phyloP scores from a whole-genome alignment of 2,113 vertebrate species.

The Hypocryptadius cinnamomeus region DNA sequence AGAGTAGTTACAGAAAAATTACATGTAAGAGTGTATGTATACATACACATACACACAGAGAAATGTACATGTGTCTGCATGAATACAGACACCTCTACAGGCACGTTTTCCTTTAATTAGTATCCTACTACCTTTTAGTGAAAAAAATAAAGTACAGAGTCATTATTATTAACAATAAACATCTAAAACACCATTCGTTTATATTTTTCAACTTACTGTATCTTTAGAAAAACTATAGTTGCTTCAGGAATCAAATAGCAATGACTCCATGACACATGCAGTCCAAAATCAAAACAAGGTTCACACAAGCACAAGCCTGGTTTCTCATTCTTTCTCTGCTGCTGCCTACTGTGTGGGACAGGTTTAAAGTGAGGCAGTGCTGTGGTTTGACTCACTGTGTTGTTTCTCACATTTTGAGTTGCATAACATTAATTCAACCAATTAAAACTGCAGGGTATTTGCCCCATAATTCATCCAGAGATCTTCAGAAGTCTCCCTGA shows the following conservation, averaged over 20 bases:
- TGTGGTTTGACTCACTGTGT: background rate
- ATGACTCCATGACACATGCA: background rate
- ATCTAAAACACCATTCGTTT: background rate
- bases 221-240: background rate
- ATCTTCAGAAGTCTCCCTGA: background rate
- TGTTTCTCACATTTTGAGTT: background rate
- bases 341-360: background rate
- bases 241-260: background rate
- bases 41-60: accelerated
- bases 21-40: too few species aligned
- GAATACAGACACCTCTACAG: background rate
- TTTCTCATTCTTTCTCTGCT: background rate
- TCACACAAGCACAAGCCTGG: background rate
- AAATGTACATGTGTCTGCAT: accelerated
- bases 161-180: background rate
- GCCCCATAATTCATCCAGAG: background rate
- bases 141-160: background rate
- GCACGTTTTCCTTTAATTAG: background rate
- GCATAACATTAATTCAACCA: background rate
- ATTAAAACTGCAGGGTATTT: background rate
- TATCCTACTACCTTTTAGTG: background rate
- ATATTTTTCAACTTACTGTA: background rate
- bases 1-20: background rate
- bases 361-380: background rate
- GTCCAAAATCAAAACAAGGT: background rate